Evolutionary conservation across 2,888 invertebrate genomes (phyloP).

Genomic region (Perizoma flavofasciatum): DNA sequence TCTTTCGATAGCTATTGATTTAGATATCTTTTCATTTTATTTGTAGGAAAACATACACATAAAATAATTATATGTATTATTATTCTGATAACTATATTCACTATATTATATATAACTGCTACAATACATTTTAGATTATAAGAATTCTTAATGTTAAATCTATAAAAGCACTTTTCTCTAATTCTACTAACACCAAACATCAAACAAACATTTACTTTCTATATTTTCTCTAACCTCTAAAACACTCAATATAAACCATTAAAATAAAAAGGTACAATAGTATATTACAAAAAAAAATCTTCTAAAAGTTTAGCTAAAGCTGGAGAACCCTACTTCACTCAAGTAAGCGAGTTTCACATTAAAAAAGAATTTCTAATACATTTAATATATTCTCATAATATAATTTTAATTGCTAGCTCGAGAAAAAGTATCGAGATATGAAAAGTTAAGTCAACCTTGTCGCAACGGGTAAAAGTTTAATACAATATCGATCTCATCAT

Average conservation of each 20-base stretch:
- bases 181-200: conserved; percentile 77
- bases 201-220: conserved; percentile 65
- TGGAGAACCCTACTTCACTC: conserved; percentile 63
- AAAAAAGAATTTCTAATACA: conserved; percentile 36
- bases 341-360: conserved; percentile 52
- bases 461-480: conserved; percentile 51
- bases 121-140: conserved; percentile 43
- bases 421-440: conserved; percentile 66
- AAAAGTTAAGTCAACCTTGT: conserved; percentile 49
- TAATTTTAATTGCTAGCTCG: conserved; percentile 48
- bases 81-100: too few relatives aligned
- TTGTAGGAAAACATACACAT: conserved; percentile 28
- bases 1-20: conserved; percentile 16
- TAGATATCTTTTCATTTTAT: conserved; percentile 25
- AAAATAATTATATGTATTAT: conserved; percentile 15
- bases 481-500: conserved; percentile 53
- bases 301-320: conserved; percentile 72
- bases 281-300: conserved; percentile 52
- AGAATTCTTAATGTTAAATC: conserved; percentile 51
- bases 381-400: conserved; percentile 35
- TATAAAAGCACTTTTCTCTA: conserved; percentile 80
- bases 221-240: conserved; percentile 47
- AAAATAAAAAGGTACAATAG: conserved; percentile 47
- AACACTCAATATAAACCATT: conserved; percentile 53
- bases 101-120: conserved; percentile 14